Percentiles rank a stretch among this genome's conserved stretches.
phyloP scores from a whole-genome alignment of 1,140 invertebrate species.

The Ceratosolen fusciceps region DNA sequence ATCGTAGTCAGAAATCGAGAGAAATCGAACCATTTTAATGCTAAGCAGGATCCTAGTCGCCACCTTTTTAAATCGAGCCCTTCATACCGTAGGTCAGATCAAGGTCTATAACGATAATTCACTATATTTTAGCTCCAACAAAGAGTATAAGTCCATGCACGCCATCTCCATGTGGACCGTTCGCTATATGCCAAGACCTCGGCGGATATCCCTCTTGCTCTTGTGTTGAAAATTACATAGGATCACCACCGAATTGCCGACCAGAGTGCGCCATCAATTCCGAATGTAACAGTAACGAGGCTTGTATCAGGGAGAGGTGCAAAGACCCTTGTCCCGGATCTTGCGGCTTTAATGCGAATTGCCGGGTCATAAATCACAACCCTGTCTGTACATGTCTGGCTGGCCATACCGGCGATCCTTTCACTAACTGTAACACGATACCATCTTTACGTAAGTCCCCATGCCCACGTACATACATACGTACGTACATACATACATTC shows the following conservation, averaged over 20 bases:
- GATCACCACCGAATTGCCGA: constrained; percentile 73
- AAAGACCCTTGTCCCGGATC: constrained; percentile 73
- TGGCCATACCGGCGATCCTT: constrained; percentile 73
- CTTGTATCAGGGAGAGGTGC: constrained; percentile 72
- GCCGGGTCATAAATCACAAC: constrained; percentile 73
- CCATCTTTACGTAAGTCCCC: constrained; percentile 66
- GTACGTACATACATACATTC: no score
- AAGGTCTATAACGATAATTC: background rate
- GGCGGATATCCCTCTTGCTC: constrained; percentile 71
- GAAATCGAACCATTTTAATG: no score
- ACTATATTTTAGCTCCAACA: constrained; percentile 35
- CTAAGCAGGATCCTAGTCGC: no score
- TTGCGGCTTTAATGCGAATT: constrained; percentile 73
- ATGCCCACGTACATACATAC: no score
- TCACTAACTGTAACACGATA: constrained; percentile 58
- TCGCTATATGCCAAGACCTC: constrained; percentile 70
- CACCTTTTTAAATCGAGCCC: no score
- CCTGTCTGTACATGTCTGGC: constrained; percentile 75
- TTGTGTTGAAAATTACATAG: constrained; percentile 73
- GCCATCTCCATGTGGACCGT: constrained; percentile 73
- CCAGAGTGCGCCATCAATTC: constrained; percentile 72
- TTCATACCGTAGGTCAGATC: no score
- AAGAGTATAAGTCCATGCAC: constrained; percentile 64
- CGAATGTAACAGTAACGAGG: constrained; percentile 71
- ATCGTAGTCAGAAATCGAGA: no score